A percentile compares a stretch with the other conserved stretches of the same genome.
Evolutionary conservation across 2,797 vertebrate species (phyloP).

Genomic region (Bryconaethiops microstoma): DNA sequence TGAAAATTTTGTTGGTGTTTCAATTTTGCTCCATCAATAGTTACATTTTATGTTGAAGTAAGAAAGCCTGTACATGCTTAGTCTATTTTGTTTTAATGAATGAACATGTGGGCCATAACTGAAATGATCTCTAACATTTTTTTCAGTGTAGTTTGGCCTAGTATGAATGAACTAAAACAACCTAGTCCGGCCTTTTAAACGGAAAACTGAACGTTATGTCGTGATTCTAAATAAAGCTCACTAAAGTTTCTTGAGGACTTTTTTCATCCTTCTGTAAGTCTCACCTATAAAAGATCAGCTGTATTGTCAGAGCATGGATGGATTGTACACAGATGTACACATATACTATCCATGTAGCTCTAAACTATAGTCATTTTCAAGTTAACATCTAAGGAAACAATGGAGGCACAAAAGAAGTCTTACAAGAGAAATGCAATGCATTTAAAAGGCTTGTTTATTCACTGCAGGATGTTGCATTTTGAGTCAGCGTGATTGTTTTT

Average conservation of each 20-base stretch:
- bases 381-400: slow-evolving; percentile 16
- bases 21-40: too few relatives aligned
- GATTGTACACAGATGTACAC: neutral
- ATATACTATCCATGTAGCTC: neutral
- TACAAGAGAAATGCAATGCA: neutral
- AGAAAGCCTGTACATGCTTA: too few relatives aligned
- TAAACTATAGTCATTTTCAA: neutral
- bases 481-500: slow-evolving; percentile 37
- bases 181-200: neutral
- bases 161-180: neutral
- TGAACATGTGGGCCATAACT: too few relatives aligned
- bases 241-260: neutral
- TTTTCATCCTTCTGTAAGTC: neutral
- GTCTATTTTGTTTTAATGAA: too few relatives aligned
- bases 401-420: neutral
- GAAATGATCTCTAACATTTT: too few relatives aligned
- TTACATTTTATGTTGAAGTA: too few relatives aligned
- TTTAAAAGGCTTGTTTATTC: slow-evolving; percentile 31
- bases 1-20: too few relatives aligned
- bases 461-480: slow-evolving; percentile 2
- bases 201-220: neutral
- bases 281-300: neutral
- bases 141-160: too few relatives aligned
- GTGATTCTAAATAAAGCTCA: neutral
- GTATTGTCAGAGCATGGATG: neutral